phyloP scores from a whole-genome alignment of 2,113 vertebrate genomes.

The Lucifuga dentata region DNA sequence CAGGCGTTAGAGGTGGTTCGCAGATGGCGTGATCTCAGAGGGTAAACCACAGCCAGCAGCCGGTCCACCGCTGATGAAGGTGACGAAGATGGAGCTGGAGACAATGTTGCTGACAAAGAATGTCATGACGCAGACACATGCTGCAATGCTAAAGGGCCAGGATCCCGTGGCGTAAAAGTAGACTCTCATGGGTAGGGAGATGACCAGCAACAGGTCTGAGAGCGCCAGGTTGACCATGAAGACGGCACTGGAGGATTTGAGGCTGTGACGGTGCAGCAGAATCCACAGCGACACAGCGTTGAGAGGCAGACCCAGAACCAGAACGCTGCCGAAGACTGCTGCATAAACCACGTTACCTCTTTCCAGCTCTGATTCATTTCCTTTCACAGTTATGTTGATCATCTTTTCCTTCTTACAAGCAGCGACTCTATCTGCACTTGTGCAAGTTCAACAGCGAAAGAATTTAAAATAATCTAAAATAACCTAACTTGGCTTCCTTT shows the following conservation, averaged over 20 bases:
- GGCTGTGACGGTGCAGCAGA: constrained; percentile 50
- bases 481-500: background rate
- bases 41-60: constrained; percentile 76
- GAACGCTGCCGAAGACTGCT: constrained; percentile 53
- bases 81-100: constrained; percentile 77
- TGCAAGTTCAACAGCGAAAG: background rate
- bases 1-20: constrained; percentile 47
- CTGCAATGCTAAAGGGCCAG: constrained; percentile 41
- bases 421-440: background rate
- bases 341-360: constrained; percentile 13
- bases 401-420: constrained; percentile 20
- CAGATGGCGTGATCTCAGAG: constrained; percentile 64
- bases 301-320: constrained; percentile 66
- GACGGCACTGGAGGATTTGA: constrained; percentile 46
- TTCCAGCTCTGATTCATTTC: background rate
- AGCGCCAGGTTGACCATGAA: constrained; percentile 74
- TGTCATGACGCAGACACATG: constrained; percentile 56
- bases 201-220: constrained; percentile 72
- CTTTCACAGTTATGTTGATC: background rate
- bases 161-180: constrained; percentile 52
- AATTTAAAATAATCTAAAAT: constrained; percentile 6
- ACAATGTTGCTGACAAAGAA: constrained; percentile 73
- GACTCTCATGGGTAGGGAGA: constrained; percentile 66
- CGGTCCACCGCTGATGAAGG: constrained; percentile 76
- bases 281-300: constrained; percentile 70